Conservation (phyloP, 1,140 invertebrate genomes). For the Drosophila neocordata region DNA sequence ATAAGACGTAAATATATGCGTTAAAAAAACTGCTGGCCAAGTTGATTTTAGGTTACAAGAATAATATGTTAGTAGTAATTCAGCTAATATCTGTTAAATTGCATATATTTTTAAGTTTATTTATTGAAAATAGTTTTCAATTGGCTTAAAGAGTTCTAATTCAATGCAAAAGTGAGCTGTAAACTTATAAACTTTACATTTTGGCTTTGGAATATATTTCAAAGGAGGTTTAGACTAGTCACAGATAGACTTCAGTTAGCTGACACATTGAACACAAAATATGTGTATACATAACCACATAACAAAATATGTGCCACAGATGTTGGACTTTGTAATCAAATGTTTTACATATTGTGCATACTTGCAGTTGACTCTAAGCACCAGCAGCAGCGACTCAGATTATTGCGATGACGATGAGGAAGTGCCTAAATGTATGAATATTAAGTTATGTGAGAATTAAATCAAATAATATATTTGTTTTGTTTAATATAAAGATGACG, state of each 20-base stretch:
- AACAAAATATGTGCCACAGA: not conserved
- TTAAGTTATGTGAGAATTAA: not conserved
- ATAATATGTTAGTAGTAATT: too few species aligned
- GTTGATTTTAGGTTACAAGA: too few species aligned
- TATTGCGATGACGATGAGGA: slow-evolving; percentile 79
- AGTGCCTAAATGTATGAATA: slow-evolving; percentile 64
- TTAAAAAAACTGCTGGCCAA: too few species aligned
- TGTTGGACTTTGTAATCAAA: slow-evolving; percentile 16
- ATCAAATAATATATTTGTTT: not conserved
- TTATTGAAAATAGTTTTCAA: too few species aligned
- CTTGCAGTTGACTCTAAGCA: slow-evolving; percentile 71
- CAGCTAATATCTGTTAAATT: too few species aligned
- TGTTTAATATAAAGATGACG: slow-evolving; percentile 71
- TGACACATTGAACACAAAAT: not conserved
- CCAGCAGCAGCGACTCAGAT: slow-evolving; percentile 78
- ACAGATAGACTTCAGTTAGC: not conserved
- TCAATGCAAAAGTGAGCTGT: too few species aligned
- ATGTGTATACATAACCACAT: not conserved
- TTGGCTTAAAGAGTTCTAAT: too few species aligned
- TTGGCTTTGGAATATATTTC: not conserved
- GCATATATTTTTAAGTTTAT: too few species aligned
- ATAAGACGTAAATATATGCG: too few species aligned
- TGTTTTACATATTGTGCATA: slow-evolving; percentile 3
- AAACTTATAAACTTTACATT: too few species aligned
- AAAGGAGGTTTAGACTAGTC: not conserved